phyloP scores from a whole-genome alignment of 2,888 invertebrate genomes.

The Mesochorus sp. region DNA sequence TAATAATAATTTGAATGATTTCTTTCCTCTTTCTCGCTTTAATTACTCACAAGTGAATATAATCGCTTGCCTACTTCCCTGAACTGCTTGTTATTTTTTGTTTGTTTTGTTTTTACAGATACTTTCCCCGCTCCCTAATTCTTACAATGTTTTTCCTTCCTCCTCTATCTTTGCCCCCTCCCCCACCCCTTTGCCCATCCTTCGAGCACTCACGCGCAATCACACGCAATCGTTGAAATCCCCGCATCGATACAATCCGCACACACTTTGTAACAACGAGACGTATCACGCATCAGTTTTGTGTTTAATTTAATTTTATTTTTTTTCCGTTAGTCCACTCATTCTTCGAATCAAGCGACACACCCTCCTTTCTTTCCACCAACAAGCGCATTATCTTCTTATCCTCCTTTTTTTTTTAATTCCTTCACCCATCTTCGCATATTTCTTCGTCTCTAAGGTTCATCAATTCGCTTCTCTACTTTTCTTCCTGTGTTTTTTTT shows the following conservation, averaged over 20 bases:
- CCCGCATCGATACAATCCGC: slow-evolving; percentile 27
- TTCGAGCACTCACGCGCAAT: slow-evolving; percentile 58
- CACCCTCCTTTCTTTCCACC: slow-evolving; percentile 67
- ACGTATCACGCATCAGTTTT: slow-evolving; percentile 65
- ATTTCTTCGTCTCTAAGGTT: slow-evolving; percentile 77
- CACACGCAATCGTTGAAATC: slow-evolving; percentile 45
- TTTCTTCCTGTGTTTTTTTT: slow-evolving; percentile 46
- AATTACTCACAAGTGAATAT: slow-evolving; percentile 46
- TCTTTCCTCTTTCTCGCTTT: slow-evolving; percentile 33
- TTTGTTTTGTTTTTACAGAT: slow-evolving; percentile 67
- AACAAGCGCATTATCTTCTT: slow-evolving; percentile 64
- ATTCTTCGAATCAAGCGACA: slow-evolving; percentile 65
- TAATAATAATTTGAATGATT: slow-evolving; percentile 20
- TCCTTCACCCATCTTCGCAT: slow-evolving; percentile 64
- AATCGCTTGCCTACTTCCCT: slow-evolving; percentile 59
- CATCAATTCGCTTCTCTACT: slow-evolving; percentile 39
- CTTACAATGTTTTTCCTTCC: slow-evolving; percentile 79
- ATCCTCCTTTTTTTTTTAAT: slow-evolving; percentile 62
- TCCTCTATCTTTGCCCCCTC: slow-evolving; percentile 69
- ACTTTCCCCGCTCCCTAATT: slow-evolving; percentile 71
- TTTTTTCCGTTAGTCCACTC: slow-evolving; percentile 44
- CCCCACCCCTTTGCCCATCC: slow-evolving; percentile 42
- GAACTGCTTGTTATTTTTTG: slow-evolving; percentile 53
- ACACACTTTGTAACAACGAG: slow-evolving; percentile 44
- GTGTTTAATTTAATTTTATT: slow-evolving; percentile 39